These are phyloP conservation scores for Champsocephalus gunnari DNA, from an alignment of 2,797 vertebrate species.

Conservation along the genomic window DNA sequence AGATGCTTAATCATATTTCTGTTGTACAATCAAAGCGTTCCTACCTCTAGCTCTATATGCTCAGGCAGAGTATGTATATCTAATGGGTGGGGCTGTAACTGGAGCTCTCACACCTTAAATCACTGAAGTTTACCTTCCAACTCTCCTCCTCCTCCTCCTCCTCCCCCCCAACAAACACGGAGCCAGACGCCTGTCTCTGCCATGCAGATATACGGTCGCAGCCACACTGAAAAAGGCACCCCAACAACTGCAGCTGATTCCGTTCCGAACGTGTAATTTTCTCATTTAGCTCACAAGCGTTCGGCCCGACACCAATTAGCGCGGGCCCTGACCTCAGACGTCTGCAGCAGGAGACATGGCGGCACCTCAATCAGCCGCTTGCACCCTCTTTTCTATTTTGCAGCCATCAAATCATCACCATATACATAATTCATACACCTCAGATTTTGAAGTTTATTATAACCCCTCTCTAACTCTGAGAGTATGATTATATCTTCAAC, in stretches of 20 bases:
- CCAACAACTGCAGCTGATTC: slow-evolving; percentile 83
- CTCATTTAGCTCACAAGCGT: slow-evolving; percentile 86
- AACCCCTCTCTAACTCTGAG: slow-evolving; percentile 78
- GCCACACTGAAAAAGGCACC: slow-evolving; percentile 62
- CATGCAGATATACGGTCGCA: slow-evolving; percentile 65
- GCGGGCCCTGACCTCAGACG: slow-evolving; percentile 82
- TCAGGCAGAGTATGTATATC: slow-evolving; percentile 23
- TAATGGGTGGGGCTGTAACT: slow-evolving; percentile 35
- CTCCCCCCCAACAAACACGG: slow-evolving; percentile 46
- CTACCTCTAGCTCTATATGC: background rate
- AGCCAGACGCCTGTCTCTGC: slow-evolving; percentile 66
- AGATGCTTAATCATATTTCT: background rate
- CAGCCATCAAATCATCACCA: slow-evolving; percentile 84
- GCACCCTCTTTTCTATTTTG: slow-evolving; percentile 75
- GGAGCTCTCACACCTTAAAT: slow-evolving; percentile 41
- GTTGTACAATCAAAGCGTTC: background rate
- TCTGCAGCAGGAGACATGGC: slow-evolving; percentile 69
- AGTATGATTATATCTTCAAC: slow-evolving; percentile 83
- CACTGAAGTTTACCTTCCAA: slow-evolving; percentile 50
- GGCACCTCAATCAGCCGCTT: slow-evolving; percentile 82
- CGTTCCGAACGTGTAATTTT: slow-evolving; percentile 86
- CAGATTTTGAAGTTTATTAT: slow-evolving; percentile 82
- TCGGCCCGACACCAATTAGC: slow-evolving; percentile 86
- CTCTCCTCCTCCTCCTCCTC: background rate
- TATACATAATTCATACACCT: slow-evolving; percentile 88